Base-by-base conservation (phyloP, 2,797 vertebrate genomes). In the Microchirus variegatus region DNA sequence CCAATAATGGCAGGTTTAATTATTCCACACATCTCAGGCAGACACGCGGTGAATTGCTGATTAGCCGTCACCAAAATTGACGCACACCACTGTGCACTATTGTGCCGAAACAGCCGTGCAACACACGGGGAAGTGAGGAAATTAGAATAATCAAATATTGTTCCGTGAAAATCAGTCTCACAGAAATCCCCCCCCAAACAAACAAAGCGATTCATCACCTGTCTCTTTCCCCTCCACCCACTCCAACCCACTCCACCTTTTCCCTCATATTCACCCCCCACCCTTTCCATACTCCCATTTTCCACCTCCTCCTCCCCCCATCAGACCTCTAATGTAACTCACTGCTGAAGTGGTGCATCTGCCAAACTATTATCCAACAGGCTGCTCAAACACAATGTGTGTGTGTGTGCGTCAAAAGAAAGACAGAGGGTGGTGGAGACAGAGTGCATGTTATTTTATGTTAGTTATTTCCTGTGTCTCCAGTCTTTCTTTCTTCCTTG, bases 1-100 rank as follows among this genome's bases (percentile, higher is more conserved):
- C 88, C 84, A 83, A 88, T 91, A 84, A 89, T 88, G 63, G 80
- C 76, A 58, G 72, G 81, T 85, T 90, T 89, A 90, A 90, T 90
- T 89, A 89, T 91, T 86, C 82, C 54, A 42, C 86, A 85, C 78
- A 82, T 84, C 73, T 64, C 66, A 37, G 77, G 64, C 85, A 73
- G 76, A 63, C 73, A 69, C 80, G 71, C 79, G 80, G 11, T 72
- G 85, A 89, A 88, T 86, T 67, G 71, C 62, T 83, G 82, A 88
- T 90, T 80, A 76, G 78, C 70, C 69, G 63, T 43, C 50, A 59
- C 53, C 31, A 53, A 72, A 67, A 62, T 77, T 77, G 69, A 74
- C 65, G 61, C 58, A 17, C 58, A 17, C 42, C 58, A 45, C 43
- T 52, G 41, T 52, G 40, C 50, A 2, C 31, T 26, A n/a, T 12